Evolutionary conservation across 2,888 invertebrate species (phyloP), one percentile per base, ranked within the genome.

Genomic region (Thyatira batis): DNA sequence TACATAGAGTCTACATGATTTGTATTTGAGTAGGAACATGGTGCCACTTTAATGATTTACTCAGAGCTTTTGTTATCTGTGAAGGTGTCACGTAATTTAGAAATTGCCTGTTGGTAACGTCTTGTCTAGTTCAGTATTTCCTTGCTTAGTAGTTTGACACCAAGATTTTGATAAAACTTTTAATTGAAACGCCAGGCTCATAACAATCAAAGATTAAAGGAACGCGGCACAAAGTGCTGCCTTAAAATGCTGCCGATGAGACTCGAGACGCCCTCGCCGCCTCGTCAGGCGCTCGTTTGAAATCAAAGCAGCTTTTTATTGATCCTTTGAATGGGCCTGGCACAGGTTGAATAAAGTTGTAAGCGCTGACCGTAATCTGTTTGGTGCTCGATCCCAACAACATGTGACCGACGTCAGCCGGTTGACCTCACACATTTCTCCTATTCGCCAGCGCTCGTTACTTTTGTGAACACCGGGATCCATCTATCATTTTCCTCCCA

Each of bases 401-500:
- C 82, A 80, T 79, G 79, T 74, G 82, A 80, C 82, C 78, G 80
- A 69, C 76, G 80, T 82, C 77, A 77, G 74, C 72, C 78, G 80
- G 78, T 77, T 80, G 85, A 86, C 84, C 85, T 84, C 83, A 80
- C 81, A 80, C 80, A 78, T 85, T 80, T 82, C 80, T 80, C 75
- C 73, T 71, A 80, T 81, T 82, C 72, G 71, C 69, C 65, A 68
- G 64, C 67, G 73, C 72, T 87, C 80, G 82, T 82, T 82, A 84
- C 82, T 84, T 83, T 84, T 82, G 80, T 80, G 80, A 78, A 73
- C 78, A 76, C 76, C 75, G 75, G 66, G 76, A 71, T 73, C 77
- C 85, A 87, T 88, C 83, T 79, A 87, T 88, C 87, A 89, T 88
- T 81, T 84, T 82, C 71, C 69, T 71, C 67, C 67, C 71, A 69